phyloP scores from a whole-genome alignment of 2,797 vertebrate species.

The Acanthurus tractus region DNA sequence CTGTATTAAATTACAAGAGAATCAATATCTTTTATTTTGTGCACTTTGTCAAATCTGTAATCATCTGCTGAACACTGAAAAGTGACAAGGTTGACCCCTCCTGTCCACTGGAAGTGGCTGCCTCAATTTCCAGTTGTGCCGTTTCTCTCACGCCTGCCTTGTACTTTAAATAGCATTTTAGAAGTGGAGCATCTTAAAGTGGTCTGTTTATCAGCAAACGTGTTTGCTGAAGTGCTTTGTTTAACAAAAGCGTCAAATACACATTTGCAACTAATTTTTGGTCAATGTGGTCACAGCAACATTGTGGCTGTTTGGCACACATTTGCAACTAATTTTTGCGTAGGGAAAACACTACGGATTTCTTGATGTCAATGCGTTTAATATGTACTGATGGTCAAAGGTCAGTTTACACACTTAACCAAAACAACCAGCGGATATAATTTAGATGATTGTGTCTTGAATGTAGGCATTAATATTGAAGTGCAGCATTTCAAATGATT shows the following conservation, averaged over 20 bases:
- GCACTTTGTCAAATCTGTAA: background rate
- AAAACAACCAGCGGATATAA: background rate
- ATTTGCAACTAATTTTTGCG: too few relatives aligned
- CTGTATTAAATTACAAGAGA: slow-evolving; percentile 4
- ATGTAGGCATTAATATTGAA: slow-evolving; percentile 21
- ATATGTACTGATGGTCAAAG: background rate
- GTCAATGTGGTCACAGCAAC: too few relatives aligned
- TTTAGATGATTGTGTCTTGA: background rate
- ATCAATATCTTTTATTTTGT: slow-evolving; percentile 7
- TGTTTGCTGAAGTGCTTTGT: too few relatives aligned
- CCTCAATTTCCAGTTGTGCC: slow-evolving; percentile 43
- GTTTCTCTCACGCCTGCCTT: slow-evolving; percentile 26
- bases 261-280: too few relatives aligned
- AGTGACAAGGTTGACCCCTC: background rate
- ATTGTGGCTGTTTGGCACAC: too few relatives aligned
- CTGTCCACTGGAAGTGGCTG: slow-evolving; percentile 8
- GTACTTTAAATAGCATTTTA: slow-evolving; percentile 32
- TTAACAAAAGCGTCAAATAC: too few relatives aligned
- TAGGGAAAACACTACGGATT: too few relatives aligned
- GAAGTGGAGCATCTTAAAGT: slow-evolving; percentile 32
- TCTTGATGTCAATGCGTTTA: too few relatives aligned
- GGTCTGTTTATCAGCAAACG: too few relatives aligned
- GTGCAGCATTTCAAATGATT: slow-evolving; percentile 32
- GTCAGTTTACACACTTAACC: background rate
- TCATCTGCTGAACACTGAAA: background rate